Base-by-base conservation (phyloP, 2,797 vertebrate genomes). In the Malurus leucopterus region DNA sequence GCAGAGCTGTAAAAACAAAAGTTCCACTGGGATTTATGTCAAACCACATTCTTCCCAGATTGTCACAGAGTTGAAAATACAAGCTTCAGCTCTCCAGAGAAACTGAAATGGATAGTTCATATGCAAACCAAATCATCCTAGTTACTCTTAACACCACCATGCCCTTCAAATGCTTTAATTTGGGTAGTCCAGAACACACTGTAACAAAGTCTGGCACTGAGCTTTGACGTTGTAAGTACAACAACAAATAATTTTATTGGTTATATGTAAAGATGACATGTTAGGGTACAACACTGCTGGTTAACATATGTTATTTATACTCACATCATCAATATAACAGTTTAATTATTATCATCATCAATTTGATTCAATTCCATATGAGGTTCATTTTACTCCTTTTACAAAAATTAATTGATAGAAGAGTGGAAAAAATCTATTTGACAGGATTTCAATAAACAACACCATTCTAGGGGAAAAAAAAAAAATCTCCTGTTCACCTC, bases 391-490 rank as follows among this genome's bases (percentile, higher is more conserved):
- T 82, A 17, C 21, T 30, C 29, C 41, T 61, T 82, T 77, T 44
- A 69, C 12, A 36, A 34, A 11, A 21, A 77, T 23, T 78, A 73
- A 41, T 3, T 40, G 11, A 59, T 26, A 43, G 18, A 68, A 36
- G 2, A 2, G 8, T 20, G 11, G 1, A 5, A 64, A 27, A 69
- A 44, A 43, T 20, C 5, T 65, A 23, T 24, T 27, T 46, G 77
- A 49, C 38, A 46, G 11, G 73, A 85, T 76, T 50, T 27, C 80
- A 83, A 54, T 3, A 6, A 83, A 75, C 15, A 65, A 19, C 6
- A 38, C 4, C 9, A 36, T 24, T 72, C 34, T 1, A 0, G 8
- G 13, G 11, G 3, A 1, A 19, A 22, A 40, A 1, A 19, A 22
- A 40, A 72, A 61, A 38, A 4, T 30, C 3, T 64, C 29, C 54